phyloP scores from a whole-genome alignment of 2,113 vertebrate genomes.

The Larimichthys polyactis region DNA sequence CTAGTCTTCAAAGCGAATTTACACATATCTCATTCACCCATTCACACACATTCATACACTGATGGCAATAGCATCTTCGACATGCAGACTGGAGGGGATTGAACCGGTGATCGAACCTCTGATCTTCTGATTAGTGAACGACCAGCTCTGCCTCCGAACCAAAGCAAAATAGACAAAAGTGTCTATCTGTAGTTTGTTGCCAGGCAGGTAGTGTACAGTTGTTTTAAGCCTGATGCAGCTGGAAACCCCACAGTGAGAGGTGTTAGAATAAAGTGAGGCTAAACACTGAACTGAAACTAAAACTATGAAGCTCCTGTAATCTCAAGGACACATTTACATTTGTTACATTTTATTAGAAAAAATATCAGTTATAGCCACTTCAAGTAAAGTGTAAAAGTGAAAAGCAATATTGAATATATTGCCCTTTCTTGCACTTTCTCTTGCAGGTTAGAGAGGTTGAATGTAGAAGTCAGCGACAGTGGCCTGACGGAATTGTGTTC shows the following conservation, averaged over 20 bases:
- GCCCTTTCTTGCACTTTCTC: neutral
- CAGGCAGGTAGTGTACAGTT: neutral
- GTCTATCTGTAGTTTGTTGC: neutral
- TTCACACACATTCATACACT: too few relatives aligned
- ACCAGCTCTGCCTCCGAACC: too few relatives aligned
- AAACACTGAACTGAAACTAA: neutral
- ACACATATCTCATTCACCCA: too few relatives aligned
- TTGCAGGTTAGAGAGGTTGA: neutral
- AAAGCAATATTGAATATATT: neutral
- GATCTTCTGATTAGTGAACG: too few relatives aligned
- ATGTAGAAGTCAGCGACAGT: neutral
- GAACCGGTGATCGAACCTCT: too few relatives aligned
- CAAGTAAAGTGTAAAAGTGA: neutral
- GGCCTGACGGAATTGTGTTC: neutral
- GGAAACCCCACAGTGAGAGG: neutral
- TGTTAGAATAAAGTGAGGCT: neutral
- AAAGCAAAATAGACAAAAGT: too few relatives aligned
- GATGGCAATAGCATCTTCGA: too few relatives aligned
- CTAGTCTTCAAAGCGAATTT: too few relatives aligned
- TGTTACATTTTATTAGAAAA: neutral
- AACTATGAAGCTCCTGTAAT: neutral
- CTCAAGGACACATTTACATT: neutral
- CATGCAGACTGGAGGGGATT: too few relatives aligned
- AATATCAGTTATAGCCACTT: neutral
- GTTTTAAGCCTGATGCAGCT: neutral